A percentile compares a stretch with the other conserved stretches of the same genome.
phyloP scores from a whole-genome alignment of 64 coral and sea anemone species.

The Acropora yongei region DNA sequence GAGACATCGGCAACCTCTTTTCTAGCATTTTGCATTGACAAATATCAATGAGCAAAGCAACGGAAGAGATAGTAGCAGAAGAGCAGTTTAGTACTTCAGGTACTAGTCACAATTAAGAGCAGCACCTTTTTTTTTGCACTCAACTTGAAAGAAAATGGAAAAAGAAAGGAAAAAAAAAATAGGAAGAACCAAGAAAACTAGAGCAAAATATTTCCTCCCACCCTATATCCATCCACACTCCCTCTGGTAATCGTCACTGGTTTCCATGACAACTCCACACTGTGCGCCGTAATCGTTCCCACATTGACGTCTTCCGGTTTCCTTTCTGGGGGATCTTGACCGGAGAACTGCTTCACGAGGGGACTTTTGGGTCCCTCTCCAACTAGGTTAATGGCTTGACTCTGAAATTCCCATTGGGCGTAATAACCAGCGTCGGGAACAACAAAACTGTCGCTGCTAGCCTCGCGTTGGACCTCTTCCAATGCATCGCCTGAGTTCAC shows the following conservation, averaged over 20 bases:
- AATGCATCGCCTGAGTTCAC: neutral
- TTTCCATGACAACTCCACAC: slow-evolving; percentile 66
- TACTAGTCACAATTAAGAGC: no score
- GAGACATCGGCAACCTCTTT: no score
- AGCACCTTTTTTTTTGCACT: no score
- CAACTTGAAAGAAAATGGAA: no score
- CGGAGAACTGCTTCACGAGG: slow-evolving; percentile 45
- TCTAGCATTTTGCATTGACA: no score
- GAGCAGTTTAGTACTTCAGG: no score
- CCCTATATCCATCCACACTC: slow-evolving; percentile 49
- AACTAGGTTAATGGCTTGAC: slow-evolving; percentile 42
- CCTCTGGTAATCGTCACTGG: slow-evolving; percentile 29
- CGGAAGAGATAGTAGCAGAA: no score
- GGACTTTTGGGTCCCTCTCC: slow-evolving; percentile 38
- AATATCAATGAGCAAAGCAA: no score
- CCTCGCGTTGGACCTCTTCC: no score
- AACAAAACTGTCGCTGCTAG: no score
- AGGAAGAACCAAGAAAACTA: no score
- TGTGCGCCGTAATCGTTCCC: slow-evolving; percentile 39
- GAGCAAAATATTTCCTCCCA: neutral
- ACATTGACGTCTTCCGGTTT: slow-evolving; percentile 27
- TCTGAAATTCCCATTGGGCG: slow-evolving; percentile 71
- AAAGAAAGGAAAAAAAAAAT: neutral
- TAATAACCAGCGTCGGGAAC: slow-evolving; percentile 53
- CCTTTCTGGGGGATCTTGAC: slow-evolving; percentile 67